Conservation (phyloP, 2,797 vertebrate genomes). For the Euphonia xanthogaster region DNA sequence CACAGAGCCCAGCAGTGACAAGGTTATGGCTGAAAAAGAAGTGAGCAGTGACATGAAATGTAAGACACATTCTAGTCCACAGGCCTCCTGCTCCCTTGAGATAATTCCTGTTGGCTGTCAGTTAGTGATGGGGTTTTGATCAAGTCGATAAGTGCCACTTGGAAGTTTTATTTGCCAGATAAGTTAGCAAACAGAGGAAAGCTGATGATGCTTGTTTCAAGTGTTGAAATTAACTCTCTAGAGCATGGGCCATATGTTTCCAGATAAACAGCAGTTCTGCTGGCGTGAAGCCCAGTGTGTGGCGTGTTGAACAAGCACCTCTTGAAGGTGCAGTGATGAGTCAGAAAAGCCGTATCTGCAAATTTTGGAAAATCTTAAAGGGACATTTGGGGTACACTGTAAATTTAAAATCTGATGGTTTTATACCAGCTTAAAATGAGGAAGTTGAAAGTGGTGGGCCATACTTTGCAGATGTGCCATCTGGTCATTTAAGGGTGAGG, state of each 20-base stretch:
- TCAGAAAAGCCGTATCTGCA: not conserved
- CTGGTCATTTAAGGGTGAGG: not conserved
- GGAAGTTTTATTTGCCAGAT: conserved; percentile 22
- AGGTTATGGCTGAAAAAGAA: conserved; percentile 78
- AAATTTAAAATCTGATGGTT: not conserved
- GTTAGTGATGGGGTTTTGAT: not conserved
- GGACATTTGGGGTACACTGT: not conserved
- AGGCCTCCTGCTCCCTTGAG: not conserved
- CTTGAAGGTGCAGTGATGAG: not conserved
- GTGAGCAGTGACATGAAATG: conserved; percentile 89
- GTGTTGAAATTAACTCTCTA: not conserved
- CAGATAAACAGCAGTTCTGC: not conserved
- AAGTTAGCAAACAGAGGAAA: conserved; percentile 48
- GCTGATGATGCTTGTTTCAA: not conserved
- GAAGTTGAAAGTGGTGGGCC: not conserved
- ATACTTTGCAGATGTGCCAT: not conserved
- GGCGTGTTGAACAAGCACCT: not conserved
- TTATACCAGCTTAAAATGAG: not conserved
- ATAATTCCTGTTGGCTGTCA: not conserved
- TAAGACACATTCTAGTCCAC: conserved; percentile 45
- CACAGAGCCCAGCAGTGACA: conserved; percentile 68
- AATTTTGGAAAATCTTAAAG: not conserved
- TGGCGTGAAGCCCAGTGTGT: not conserved
- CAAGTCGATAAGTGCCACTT: not conserved
- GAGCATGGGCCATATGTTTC: not conserved